These are phyloP conservation scores for Ceraclea dissimilis DNA, from an alignment of 2,888 invertebrate genomes.

Conservation along the genomic window DNA sequence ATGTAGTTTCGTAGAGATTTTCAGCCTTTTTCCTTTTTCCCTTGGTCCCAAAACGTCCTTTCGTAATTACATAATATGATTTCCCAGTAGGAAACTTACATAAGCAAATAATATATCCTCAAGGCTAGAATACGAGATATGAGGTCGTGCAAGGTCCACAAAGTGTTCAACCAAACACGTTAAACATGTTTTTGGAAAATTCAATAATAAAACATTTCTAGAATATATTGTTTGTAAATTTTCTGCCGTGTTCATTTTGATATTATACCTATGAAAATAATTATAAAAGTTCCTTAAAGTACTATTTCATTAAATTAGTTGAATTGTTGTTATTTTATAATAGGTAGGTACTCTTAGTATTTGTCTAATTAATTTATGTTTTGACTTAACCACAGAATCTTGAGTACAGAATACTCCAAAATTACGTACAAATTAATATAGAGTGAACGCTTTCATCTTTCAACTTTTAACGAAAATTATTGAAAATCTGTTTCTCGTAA, in stretches of 20 bases:
- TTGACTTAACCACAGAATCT: no score
- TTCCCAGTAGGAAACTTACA: neutral
- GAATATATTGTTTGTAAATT: neutral
- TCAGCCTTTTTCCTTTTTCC: neutral
- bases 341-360: no score
- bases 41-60: neutral
- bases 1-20: neutral
- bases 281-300: neutral
- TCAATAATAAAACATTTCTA: no score
- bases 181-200: neutral
- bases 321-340: no score
- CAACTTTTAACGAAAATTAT: neutral
- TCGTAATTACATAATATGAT: conserved; percentile 1
- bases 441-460: neutral
- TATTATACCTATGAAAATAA: neutral
- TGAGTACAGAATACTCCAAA: no score
- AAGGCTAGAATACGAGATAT: neutral
- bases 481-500: neutral
- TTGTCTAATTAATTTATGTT: no score
- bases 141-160: neutral
- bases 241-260: neutral
- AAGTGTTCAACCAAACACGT: neutral
- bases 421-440: no score
- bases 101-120: neutral
- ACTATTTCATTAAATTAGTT: no score